Evolutionary conservation across 2,888 invertebrate genomes (phyloP), one percentile per base, ranked within the genome.

Genomic region (Alloscopus bannaensis): DNA sequence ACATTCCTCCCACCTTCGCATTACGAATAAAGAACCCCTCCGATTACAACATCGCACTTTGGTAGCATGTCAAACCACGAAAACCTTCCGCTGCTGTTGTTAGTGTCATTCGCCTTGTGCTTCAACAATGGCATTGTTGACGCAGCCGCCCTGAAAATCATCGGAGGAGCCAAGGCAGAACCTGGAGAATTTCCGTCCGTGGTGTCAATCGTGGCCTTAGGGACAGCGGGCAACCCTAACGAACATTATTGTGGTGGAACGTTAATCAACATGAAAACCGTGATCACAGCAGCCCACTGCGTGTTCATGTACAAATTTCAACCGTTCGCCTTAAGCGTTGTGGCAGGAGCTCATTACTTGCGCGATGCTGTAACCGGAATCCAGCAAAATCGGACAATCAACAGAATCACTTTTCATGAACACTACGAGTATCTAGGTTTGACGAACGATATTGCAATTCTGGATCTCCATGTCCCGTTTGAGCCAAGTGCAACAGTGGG

Each of bases 221-320:
- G 22, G 16, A 20, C 4, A 16, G 6, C 3, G 1, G 22, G 16
- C 2, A n/a, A 26, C 3, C 0, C 3, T 0, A 40, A 29, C 18
- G 1, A 0, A 8, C 72, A 72, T 29, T 4, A 2, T 11, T 72
- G 72, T 52, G 72, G 72, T 0, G 72, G 52, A n/a, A 42, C 55
- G 3, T 28, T 72, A 3, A 3, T 60, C 13, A 22, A 31, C 55
- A 36, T 72, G 72, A 26, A 62, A 0, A 16, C 22, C 1, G 42
- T 72, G 1, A 31, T 72, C 16, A 72, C 72, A 4, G 64, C 52
- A 2, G 72, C 72, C 2, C 31, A 26, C 22, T 72, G 72, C 22
- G 29, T 71, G 3, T 0, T 24, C 1, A 8, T 3, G 3, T 0
- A 3, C 20, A n/a, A n/a, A n/a, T n/a, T n/a, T n/a, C 2, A 1